A percentile compares a stretch with the other conserved stretches of the same genome.
phyloP scores from a whole-genome alignment of 2,888 invertebrate genomes.

The Leptinotarsa juncta region DNA sequence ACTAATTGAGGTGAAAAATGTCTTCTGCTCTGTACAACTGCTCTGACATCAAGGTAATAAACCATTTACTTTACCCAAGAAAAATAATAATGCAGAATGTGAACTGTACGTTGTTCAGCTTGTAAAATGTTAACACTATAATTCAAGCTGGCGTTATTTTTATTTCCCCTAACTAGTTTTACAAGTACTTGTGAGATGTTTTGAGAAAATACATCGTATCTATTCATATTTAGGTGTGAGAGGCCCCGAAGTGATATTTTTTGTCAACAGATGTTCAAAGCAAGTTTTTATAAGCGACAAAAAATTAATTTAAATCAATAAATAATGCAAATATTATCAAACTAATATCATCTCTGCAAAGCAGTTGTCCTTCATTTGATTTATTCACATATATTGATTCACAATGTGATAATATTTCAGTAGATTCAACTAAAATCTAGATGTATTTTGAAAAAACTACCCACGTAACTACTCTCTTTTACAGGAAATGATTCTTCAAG shows the following conservation, averaged over 20 bases:
- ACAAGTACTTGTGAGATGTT: constrained; percentile 27
- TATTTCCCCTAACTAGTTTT: constrained; percentile 38
- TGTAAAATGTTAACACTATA: constrained; percentile 27
- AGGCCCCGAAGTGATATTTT: constrained; percentile 13
- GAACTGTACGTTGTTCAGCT: constrained; percentile 13
- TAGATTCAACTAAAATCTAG: constrained; percentile 7
- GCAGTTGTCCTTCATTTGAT: constrained; percentile 46
- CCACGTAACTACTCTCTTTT: not conserved
- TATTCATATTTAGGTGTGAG: constrained; percentile 7
- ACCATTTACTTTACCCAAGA: not conserved
- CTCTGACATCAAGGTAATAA: constrained; percentile 13
- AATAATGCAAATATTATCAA: constrained; percentile 45
- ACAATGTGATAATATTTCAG: constrained; percentile 26
- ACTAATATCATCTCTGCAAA: constrained; percentile 41
- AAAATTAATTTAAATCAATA: constrained; percentile 37
- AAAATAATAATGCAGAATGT: constrained; percentile 16
- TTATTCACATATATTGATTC: constrained; percentile 34
- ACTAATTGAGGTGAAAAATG: constrained; percentile 7
- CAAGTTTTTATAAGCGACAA: constrained; percentile 19
- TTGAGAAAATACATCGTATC: not conserved
- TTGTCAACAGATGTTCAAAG: constrained; percentile 31
- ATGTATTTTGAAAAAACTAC: constrained; percentile 1
- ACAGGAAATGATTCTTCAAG: not conserved
- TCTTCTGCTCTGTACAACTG: not conserved
- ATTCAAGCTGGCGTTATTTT: constrained; percentile 30